phyloP scores from a whole-genome alignment of 2,888 invertebrate genomes.

The Stratiomys singularior region DNA sequence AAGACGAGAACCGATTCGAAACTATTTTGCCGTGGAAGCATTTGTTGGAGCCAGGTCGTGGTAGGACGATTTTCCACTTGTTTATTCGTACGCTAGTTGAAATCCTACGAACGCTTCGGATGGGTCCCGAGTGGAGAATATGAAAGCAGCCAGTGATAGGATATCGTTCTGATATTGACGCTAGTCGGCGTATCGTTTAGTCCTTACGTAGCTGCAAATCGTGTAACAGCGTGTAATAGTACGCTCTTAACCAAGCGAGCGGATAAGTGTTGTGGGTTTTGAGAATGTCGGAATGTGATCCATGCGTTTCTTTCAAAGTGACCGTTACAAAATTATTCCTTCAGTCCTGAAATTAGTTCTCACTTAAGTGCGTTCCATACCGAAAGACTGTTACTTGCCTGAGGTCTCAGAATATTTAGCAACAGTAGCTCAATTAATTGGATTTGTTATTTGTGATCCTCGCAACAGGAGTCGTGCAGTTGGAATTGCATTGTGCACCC shows the following conservation, averaged over 20 bases:
- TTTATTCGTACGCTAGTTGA: background rate
- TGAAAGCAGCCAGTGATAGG: background rate
- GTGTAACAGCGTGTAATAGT: slow-evolving; percentile 43
- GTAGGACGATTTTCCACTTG: background rate
- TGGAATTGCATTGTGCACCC: slow-evolving; percentile 7
- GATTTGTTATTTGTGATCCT: background rate
- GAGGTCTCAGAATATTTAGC: background rate
- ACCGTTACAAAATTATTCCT: slow-evolving; percentile 20
- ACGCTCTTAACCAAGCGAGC: slow-evolving; percentile 4
- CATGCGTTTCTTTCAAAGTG: slow-evolving; percentile 6
- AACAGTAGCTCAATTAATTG: background rate
- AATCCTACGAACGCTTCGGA: slow-evolving; percentile 10
- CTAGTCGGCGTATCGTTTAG: slow-evolving; percentile 27
- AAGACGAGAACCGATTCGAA: slow-evolving; percentile 39
- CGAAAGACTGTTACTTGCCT: background rate
- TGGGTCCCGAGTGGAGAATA: background rate
- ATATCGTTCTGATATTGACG: slow-evolving; percentile 42
- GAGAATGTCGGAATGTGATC: background rate
- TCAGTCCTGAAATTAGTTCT: background rate
- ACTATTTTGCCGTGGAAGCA: slow-evolving; percentile 22
- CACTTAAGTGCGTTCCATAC: background rate
- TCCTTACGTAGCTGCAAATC: slow-evolving; percentile 43
- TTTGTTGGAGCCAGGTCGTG: background rate
- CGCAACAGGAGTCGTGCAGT: slow-evolving; percentile 9
- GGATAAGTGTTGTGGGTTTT: slow-evolving; percentile 8